Base-by-base conservation (phyloP, 92 coral and sea anemone genomes). In the Muricea muricata region DNA sequence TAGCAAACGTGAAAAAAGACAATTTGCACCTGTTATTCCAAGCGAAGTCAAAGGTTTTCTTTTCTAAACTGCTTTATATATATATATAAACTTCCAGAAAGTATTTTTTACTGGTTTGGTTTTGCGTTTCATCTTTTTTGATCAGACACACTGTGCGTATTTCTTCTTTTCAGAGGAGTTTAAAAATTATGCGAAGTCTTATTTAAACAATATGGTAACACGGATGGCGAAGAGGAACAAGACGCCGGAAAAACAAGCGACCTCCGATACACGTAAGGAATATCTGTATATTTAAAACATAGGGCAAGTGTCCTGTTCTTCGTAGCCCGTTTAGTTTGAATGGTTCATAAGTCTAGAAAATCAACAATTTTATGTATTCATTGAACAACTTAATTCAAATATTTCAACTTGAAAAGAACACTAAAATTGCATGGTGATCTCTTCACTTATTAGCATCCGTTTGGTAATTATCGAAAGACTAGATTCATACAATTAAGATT, bases 11-110 rank as follows among this genome's bases (percentile, higher is more conserved):
- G 71, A 57, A 55, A 78, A 78, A 32, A 18, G 71, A 33, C 71
- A 78, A n/a, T 56, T 56, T 33, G 10, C 54, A 2, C 70, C 70
- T 15, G 65, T 31, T 3, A 78, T 78, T 25, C 83, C 83, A 56
- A 63, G 42, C 35, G 83, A 78, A 0, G 72, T 78, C 0, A 78
- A 78, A 78, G 83, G 83, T 78, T 52, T 37, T 33, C 15, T 35
- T 28, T 39, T 35, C 26, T 70, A 24, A 12, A 39, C 54, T 73
- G 33, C 24, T 26, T 13, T 20, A 18, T 29, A 4, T 18, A n/a
- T n/a, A n/a, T n/a, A n/a, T n/a, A n/a, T 65, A 25, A 0, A 23
- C 20, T 17, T 65, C 18, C 42, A 12, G 37, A 6, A 6, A 2
- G 37, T 23, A 39, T 39, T 65, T 23, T 8, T 15, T 63, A 32